These are phyloP conservation scores for Teleiodes luculella DNA, from an alignment of 2,888 invertebrate genomes.

Conservation along the genomic window DNA sequence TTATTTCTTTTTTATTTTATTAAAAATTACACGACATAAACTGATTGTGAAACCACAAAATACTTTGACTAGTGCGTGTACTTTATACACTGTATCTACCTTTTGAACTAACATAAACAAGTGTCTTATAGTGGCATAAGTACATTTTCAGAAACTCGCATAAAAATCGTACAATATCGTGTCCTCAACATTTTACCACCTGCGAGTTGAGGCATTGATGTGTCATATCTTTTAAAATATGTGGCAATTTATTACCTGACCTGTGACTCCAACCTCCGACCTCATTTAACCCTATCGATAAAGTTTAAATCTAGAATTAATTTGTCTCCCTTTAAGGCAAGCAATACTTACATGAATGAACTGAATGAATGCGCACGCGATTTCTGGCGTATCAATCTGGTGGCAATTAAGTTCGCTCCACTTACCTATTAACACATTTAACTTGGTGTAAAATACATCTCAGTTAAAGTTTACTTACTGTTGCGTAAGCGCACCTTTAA, in stretches of 20 bases:
- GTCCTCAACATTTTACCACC: conserved; percentile 5
- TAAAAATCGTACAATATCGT: neutral
- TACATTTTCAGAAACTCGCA: neutral
- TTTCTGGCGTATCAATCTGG: conserved; percentile 55
- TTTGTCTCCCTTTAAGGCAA: conserved; percentile 23
- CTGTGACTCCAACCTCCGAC: conserved; percentile 4
- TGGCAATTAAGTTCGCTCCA: conserved; percentile 58
- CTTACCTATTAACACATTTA: conserved; percentile 64
- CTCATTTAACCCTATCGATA: conserved; percentile 5
- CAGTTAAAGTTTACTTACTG: conserved; percentile 41
- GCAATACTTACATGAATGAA: conserved; percentile 10
- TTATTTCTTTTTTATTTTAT: too few species aligned
- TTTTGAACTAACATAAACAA: too few species aligned
- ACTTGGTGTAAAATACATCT: conserved; percentile 52
- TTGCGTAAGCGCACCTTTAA: conserved; percentile 56
- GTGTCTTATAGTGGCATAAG: too few species aligned
- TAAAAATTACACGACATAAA: too few species aligned
- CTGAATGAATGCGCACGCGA: conserved; percentile 25
- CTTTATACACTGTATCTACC: too few species aligned
- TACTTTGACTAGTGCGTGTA: too few species aligned
- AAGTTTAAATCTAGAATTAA: conserved; percentile 14
- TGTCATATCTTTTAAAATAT: conserved; percentile 1
- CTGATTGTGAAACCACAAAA: too few species aligned
- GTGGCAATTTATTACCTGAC: conserved; percentile 4
- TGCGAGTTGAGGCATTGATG: neutral